Conservation (phyloP, 2,113 vertebrate genomes). For the Protomyctophum bolini region DNA sequence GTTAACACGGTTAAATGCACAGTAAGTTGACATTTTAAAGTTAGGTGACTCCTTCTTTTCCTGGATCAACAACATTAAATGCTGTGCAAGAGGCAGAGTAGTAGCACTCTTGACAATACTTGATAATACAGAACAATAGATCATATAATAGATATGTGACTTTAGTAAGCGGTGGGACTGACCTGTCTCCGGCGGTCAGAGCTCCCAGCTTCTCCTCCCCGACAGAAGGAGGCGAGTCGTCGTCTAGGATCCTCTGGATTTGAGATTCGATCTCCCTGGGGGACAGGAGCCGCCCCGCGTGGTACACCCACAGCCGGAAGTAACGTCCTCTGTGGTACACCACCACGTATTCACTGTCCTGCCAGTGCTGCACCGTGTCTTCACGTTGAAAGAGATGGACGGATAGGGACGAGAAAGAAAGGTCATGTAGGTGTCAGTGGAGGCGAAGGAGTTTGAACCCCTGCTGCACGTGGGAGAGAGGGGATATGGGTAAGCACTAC, state of each 20-base stretch:
- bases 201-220: conserved; percentile 86
- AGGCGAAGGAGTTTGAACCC: too few relatives aligned
- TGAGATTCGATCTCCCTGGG: conserved; percentile 87
- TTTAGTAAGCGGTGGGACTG: background rate
- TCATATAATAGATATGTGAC: background rate
- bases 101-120: background rate
- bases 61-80: too few relatives aligned
- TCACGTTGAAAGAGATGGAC: conserved; percentile 11
- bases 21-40: too few relatives aligned
- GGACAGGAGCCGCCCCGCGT: conserved; percentile 79
- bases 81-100: background rate
- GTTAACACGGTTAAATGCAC: too few relatives aligned
- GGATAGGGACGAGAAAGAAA: background rate
- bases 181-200: conserved; percentile 88
- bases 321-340: conserved; percentile 89
- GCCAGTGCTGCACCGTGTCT: conserved; percentile 84
- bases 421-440: background rate
- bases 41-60: too few relatives aligned
- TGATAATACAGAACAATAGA: background rate
- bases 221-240: conserved; percentile 73
- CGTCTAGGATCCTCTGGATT: conserved; percentile 86
- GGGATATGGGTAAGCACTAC: too few relatives aligned
- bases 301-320: conserved; percentile 84
- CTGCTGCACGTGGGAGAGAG: too few relatives aligned
- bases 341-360: conserved; percentile 84